Base-by-base conservation (phyloP, 2,113 vertebrate genomes). In the Amphiprion ocellaris region DNA sequence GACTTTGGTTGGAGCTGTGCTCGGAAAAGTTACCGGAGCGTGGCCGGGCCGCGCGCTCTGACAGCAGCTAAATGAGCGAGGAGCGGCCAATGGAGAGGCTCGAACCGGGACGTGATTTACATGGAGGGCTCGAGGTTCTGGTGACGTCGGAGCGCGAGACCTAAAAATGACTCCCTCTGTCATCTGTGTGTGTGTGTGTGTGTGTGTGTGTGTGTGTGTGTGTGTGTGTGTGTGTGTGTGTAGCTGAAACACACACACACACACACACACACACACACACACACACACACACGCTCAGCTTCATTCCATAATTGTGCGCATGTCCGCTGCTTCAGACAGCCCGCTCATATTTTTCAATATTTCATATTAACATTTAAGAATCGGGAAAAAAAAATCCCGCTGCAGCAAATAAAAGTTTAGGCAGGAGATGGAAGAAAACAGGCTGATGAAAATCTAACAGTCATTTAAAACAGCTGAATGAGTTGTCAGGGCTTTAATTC, bases 31-130 rank as follows among this genome's bases (percentile, higher is more conserved):
- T 91, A 52, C 75, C 72, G 83, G 91, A 91, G 90, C 92, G 94
- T 96, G 95, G 95, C 96, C 95, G 95, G 96, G 92, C 94, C 90
- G 95, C 88, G 94, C 94, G 95, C 95, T 90, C 84, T 93, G 94
- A 95, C 95, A 94, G 94, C 93, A 92, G 93, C 96, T 98, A 97
- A 97, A 97, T 97, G 95, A 95, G 94, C 90, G 90, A 62, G 88
- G 88, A 93, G 84, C 89, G 95, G 95, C 97, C 97, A 98, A 98
- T 97, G 82, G 94, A 88, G 83, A 90, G 91, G 90, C 90, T 83
- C 81, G 90, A 94, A 92, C 90, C 90, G 76, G 93, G 93, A 94
- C 85, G 86, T 91, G 90, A 96, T 97, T 97, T 96, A 96, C 96
- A 96, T 96, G 90, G 76, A 65, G 92, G 92, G 94, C 94, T 94